Evolutionary conservation across 2,797 vertebrate genomes (phyloP), one percentile per base, ranked within the genome.

Genomic region (Gephyroberyx darwinii): DNA sequence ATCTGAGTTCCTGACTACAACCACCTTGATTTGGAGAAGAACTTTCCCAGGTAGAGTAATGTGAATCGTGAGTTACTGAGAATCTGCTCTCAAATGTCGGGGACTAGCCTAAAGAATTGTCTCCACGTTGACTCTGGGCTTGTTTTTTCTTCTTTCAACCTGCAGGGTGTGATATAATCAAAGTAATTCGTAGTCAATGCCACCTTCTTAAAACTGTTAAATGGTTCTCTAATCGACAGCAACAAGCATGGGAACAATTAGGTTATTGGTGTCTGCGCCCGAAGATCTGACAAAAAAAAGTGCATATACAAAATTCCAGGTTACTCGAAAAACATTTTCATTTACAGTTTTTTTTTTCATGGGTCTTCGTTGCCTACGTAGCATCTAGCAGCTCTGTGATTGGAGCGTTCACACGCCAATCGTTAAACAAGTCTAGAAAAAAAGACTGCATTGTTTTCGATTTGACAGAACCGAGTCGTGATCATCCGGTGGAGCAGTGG

Each of bases 391-490:
- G 65, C 64, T 33, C 77, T 74, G 45, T 84, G 87, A 92, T 93
- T 93, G 86, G 92, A 10, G 52, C 9, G 14, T 0, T 1, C 2
- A 12, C 35, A 8, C 47, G 90, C 88, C 93, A 90, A 79, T 93
- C 87, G 79, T 6, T 2, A 9, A 63, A 50, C 52, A 4, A 10
- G 53, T 7, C 1, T 71, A 87, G 78, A 88, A 81, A 90, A 88
- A 69, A 82, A 86, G 73, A 73, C 80, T 88, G 90, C 87, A 86
- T 85, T 65, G 58, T 68, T 74, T 51, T 72, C 74, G 68, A 85
- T 88, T 85, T 86, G 88, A 89, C 88, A 88, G 85, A 85, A 80
- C 53, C 37, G 85, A 91, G 90, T 93, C 92, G 93, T 92, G 91
- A 93, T 92, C 88, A 77, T 86, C 80, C 84, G 65, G 83, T 64